Evolutionary conservation across 2,113 vertebrate species (phyloP).

Genomic region (Crotalus viridis): DNA sequence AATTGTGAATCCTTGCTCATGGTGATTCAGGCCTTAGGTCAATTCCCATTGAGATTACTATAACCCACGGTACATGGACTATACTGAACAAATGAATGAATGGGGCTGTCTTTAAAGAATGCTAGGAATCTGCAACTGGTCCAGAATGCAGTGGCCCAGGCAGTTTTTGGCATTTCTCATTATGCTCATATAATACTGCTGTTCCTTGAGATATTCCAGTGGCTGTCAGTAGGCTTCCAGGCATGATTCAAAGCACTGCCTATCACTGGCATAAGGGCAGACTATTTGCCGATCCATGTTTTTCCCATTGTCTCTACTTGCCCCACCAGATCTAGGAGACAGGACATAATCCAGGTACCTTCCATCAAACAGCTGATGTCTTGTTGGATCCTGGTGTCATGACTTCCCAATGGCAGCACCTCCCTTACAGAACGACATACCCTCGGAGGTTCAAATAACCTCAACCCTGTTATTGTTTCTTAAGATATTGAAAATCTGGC

Average conservation of each 20-base stretch:
- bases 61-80: not conserved
- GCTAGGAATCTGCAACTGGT: not conserved
- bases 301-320: not conserved
- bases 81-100: not conserved
- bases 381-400: not conserved
- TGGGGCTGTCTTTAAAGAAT: not conserved
- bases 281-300: not conserved
- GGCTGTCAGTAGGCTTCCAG: not conserved
- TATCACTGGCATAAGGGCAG: not conserved
- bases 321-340: not conserved
- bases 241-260: not conserved
- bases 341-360: not conserved
- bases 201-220: not conserved
- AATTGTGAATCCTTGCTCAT: not conserved
- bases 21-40: not conserved
- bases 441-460: not conserved
- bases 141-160: not conserved
- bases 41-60: not conserved
- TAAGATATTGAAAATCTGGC: not conserved
- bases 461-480: not conserved
- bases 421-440: not conserved
- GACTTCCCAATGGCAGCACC: not conserved
- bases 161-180: not conserved
- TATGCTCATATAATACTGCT: not conserved
- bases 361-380: not conserved